Percentiles rank a stretch among this genome's conserved stretches.
Conservation (phyloP, 2,113 vertebrate genomes). For the Epinephelus moara region DNA sequence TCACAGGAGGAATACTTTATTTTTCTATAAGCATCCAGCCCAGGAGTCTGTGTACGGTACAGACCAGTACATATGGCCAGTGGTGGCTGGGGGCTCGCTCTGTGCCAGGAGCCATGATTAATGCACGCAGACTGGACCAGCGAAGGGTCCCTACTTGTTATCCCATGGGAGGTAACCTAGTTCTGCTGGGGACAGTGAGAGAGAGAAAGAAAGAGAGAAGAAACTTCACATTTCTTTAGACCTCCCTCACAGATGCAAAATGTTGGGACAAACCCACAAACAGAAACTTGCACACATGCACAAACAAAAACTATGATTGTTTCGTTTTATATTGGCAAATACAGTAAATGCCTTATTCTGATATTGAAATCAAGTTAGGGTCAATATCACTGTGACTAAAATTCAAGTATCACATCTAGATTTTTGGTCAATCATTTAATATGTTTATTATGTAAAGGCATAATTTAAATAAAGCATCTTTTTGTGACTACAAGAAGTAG, state of each 20-base stretch:
- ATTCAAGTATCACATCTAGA: background rate
- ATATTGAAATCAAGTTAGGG: background rate
- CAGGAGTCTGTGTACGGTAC: conserved; percentile 18
- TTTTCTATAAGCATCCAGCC: background rate
- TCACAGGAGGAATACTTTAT: background rate
- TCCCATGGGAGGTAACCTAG: conserved; percentile 73
- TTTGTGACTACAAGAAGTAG: too few relatives aligned
- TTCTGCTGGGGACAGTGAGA: conserved; percentile 58
- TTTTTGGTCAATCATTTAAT: too few relatives aligned
- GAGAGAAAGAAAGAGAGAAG: conserved; percentile 1
- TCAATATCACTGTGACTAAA: background rate
- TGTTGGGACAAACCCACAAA: background rate
- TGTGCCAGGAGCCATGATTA: conserved; percentile 64
- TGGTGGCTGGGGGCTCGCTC: background rate
- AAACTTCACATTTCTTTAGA: background rate
- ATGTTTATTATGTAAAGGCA: too few relatives aligned
- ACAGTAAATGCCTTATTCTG: background rate
- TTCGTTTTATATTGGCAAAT: background rate
- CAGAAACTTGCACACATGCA: background rate
- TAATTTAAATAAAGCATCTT: too few relatives aligned
- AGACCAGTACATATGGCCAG: conserved; percentile 26
- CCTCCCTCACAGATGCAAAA: background rate
- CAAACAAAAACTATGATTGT: background rate
- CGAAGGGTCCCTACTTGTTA: conserved; percentile 35
- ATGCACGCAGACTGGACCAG: conserved; percentile 66